Conservation (phyloP, 2,797 vertebrate genomes). For the Thunnus albacares region DNA sequence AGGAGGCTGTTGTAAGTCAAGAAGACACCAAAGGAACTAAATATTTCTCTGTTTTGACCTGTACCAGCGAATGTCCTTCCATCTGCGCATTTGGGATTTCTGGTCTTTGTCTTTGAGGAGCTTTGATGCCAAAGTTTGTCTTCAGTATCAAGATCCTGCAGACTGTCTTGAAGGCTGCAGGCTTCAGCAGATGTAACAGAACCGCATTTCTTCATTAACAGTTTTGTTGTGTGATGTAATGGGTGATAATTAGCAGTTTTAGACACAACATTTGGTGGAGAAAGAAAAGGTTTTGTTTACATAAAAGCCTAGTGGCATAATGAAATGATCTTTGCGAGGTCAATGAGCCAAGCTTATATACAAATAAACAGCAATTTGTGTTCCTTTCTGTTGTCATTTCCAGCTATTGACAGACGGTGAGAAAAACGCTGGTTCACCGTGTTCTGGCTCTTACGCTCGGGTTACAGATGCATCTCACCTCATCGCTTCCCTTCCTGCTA, state of each 20-base stretch:
- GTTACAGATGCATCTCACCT: conserved; percentile 63
- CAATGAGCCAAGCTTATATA: conserved; percentile 20
- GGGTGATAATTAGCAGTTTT: conserved; percentile 12
- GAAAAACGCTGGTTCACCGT: conserved; percentile 52
- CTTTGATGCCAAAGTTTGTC: not conserved
- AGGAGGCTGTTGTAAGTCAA: not conserved
- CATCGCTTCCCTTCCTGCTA: conserved; percentile 51
- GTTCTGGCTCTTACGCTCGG: conserved; percentile 51
- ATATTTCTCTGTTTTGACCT: conserved; percentile 4
- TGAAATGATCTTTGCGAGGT: conserved; percentile 26
- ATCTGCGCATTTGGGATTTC: not conserved
- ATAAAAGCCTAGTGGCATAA: conserved; percentile 20
- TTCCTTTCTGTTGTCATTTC: conserved; percentile 30
- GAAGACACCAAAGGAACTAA: conserved; percentile 2
- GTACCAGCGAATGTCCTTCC: not conserved
- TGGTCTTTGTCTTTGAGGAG: conserved; percentile 5
- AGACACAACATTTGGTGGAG: conserved; percentile 17
- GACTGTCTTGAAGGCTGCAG: not conserved
- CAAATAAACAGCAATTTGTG: conserved; percentile 40
- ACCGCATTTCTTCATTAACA: not conserved
- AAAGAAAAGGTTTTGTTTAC: conserved; percentile 4
- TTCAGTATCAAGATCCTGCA: not conserved
- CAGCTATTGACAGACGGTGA: conserved; percentile 59
- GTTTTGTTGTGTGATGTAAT: not conserved
- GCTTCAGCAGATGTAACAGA: not conserved